phyloP scores from a whole-genome alignment of 2,888 invertebrate genomes.

The Callinectes sapidus region DNA sequence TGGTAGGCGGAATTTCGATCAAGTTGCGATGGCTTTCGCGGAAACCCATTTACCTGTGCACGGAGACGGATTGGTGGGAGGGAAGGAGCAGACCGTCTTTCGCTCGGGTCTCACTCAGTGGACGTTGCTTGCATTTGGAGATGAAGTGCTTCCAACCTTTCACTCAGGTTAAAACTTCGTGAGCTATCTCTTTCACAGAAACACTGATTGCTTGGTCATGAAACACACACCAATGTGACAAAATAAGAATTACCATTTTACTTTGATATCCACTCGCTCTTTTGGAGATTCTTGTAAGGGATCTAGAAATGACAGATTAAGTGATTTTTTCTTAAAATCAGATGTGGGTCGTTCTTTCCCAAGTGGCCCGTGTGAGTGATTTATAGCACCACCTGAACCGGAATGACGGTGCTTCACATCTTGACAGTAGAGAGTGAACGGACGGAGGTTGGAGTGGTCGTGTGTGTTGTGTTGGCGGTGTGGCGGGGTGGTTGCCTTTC shows the following conservation, averaged over 20 bases:
- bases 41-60: slow-evolving; percentile 5
- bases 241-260: not conserved
- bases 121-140: not conserved
- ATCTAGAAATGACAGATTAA: not conserved
- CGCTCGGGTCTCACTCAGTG: not conserved
- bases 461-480: not conserved
- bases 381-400: not conserved
- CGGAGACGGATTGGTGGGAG: not conserved
- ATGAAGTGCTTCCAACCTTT: not conserved
- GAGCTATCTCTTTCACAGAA: not conserved
- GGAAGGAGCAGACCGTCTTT: not conserved
- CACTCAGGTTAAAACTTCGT: not conserved
- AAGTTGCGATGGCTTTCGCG: not conserved
- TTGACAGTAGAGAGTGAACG: too few species aligned
- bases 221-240: not conserved
- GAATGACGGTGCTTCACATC: too few species aligned
- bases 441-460: not conserved
- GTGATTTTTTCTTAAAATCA: not conserved
- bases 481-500: not conserved
- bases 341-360: not conserved
- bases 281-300: not conserved
- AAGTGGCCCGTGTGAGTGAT: not conserved
- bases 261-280: not conserved
- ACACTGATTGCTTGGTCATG: not conserved
- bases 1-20: not conserved